Base-by-base conservation (phyloP, 2,797 vertebrate genomes). In the Neomorphus geoffroyi region DNA sequence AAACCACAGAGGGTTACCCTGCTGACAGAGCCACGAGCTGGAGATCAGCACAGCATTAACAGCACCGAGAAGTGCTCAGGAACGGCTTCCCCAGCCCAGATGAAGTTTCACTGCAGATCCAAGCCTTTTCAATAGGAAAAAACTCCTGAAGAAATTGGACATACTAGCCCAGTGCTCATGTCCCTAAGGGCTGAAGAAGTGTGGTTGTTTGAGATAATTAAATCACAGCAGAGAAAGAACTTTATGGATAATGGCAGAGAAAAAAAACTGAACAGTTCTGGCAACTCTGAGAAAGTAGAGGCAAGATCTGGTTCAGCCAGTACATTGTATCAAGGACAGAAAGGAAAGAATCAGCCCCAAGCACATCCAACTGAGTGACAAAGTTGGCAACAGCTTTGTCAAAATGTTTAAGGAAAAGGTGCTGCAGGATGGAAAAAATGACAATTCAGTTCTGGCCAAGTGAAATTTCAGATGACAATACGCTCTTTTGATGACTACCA, bases 11-110 rank as follows among this genome's bases (percentile, higher is more conserved):
- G 45, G 78, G 65, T 77, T 92, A 92, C 69, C 69, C 74, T 11
- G 88, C 64, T 94, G 93, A 87, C 88, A 96, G 73, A 80, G 48
- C 7, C 13, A 7, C 51, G 80, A 89, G 64, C 88, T 73, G 71
- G 67, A 93, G 60, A 71, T 57, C 41, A 0, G 3, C 7, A 2
- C 37, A 74, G 77, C 92, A 80, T 64, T 86, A 84, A 73, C 48
- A 86, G 64, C 35, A 86, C 54, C 71, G 83, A 82, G 71, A 86
- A 93, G 50, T 0, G 2, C 41, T 74, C 57, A 45, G 48, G 23
- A 95, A 82, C 30, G 64, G 65, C 62, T 81, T 96, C 43, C 41
- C 28, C 19, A 66, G 50, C 37, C 39, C 70, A 90, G 62, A 83
- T 51, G 39, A 75, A 80, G 48, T n/a, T 77, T 46, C 41, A 21